Base-by-base conservation (phyloP, 2,113 vertebrate genomes). In the Coryphaenoides rupestris region DNA sequence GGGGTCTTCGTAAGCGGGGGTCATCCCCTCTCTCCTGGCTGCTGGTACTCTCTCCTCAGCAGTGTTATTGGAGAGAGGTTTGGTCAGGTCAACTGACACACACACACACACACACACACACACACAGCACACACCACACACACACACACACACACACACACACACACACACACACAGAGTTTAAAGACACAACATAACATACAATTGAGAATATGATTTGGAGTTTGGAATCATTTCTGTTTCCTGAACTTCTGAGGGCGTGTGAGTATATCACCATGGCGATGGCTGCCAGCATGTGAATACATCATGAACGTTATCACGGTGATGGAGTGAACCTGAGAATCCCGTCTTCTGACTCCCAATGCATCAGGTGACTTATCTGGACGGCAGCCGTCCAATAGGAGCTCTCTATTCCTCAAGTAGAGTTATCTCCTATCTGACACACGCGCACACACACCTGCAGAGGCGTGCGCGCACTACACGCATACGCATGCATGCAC, bases 21-120 rank as follows among this genome's bases (percentile, higher is more conserved):
- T 88, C 1, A 91, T 90, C 23, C 89, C 91, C 50, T 98, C 96
- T 66, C 93, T 73, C 46, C 92, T 89, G 17, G 96, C 96, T 96
- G 96, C n/a, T 95, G 93, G 80, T 95, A 98, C 72, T 98, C 96
- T 79, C 93, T 92, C 65, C 94, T 86, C 45, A 98, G 68, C 86
- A 93, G 93, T n/a, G n/a, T n/a, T n/a, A n/a, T n/a, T n/a, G n/a
- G n/a, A n/a, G n/a, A n/a, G n/a, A n/a, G n/a, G n/a, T 89, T 98
- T 95, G 88, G 98, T 98, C 2, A 96, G 91, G 52, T 98, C 85
- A 21, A n/a, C 90, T 94, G 73, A 80, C 87, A 21, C 69, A 79
- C 21, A 53, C 10, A 57, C 19, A 46, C n/a, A 62, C 33, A 28
- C 28, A 26, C 54, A 78, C 55, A 73, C 46, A 53, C 53, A n/a